Evolutionary conservation across 1,140 invertebrate genomes (phyloP).

Genomic region (Heliconius eleuchia): DNA sequence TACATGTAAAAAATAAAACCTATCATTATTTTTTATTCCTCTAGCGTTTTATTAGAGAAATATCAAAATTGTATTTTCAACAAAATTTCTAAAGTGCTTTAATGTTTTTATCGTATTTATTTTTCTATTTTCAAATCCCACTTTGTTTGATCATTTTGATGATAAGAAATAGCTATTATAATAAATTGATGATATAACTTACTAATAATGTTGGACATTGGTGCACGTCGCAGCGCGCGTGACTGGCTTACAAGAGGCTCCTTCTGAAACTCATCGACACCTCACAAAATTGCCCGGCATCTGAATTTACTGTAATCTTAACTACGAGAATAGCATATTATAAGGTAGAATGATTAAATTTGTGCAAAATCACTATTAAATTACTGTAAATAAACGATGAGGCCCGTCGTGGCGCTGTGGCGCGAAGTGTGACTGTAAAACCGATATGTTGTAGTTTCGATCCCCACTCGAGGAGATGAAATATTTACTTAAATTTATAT

Average conservation of each 20-base stretch:
- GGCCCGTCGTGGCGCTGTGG: too few relatives aligned
- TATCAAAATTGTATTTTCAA: background rate
- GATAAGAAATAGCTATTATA: constrained; percentile 11
- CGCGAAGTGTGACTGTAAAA: too few relatives aligned
- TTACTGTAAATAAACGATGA: too few relatives aligned
- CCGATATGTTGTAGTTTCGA: too few relatives aligned
- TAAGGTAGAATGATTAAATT: background rate
- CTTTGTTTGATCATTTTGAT: background rate
- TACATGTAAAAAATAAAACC: background rate
- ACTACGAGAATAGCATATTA: background rate
- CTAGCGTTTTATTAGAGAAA: background rate
- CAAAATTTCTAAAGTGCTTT: background rate
- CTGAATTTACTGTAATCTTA: background rate
- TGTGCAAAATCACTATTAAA: background rate
- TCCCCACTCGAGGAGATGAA: too few relatives aligned
- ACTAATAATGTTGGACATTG: constrained; percentile 46
- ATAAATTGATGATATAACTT: constrained; percentile 30
- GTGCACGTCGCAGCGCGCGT: constrained; percentile 39
- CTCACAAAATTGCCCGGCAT: constrained; percentile 16
- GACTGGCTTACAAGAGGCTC: constrained; percentile 33
- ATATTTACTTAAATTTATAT: too few relatives aligned
- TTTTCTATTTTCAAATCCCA: background rate
- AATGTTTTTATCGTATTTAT: background rate
- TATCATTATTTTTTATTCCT: background rate
- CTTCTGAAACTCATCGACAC: constrained; percentile 26